phyloP scores from a whole-genome alignment of 2,113 vertebrate genomes.

The Sylvia atricapilla region DNA sequence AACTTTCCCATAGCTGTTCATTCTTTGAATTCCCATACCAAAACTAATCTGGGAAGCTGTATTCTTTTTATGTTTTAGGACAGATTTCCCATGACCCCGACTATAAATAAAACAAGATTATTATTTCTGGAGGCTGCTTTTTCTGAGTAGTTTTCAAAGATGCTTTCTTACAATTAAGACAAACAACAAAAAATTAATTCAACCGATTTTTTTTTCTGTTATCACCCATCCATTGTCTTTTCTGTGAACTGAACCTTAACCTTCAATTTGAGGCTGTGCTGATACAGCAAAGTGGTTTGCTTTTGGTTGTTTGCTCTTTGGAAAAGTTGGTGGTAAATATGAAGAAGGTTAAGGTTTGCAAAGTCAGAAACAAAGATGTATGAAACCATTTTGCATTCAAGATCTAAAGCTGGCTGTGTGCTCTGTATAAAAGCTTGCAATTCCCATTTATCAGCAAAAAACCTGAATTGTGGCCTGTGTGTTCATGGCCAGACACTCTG shows the following conservation, averaged over 20 bases:
- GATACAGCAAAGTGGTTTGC: not conserved
- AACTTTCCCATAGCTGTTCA: constrained; percentile 55
- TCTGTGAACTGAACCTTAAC: not conserved
- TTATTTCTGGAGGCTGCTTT: constrained; percentile 48
- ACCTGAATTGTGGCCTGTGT: not conserved
- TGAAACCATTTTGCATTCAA: not conserved
- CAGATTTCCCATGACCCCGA: constrained; percentile 47
- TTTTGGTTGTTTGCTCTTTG: not conserved
- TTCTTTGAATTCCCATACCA: constrained; percentile 52
- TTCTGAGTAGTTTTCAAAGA: not conserved
- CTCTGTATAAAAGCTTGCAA: not conserved
- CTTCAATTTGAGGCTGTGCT: not conserved
- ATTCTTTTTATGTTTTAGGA: not conserved
- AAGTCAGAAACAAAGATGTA: not conserved
- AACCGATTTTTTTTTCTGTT: not conserved
- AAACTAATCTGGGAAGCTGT: constrained; percentile 45
- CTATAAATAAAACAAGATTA: constrained; percentile 61
- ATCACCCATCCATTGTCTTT: not conserved
- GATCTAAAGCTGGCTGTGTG: rapidly evolving
- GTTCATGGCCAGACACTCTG: not conserved
- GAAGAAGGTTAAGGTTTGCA: not conserved
- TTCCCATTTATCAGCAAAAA: not conserved
- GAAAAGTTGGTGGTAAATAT: not conserved
- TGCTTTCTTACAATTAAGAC: not conserved
- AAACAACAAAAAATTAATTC: not conserved